Base-by-base conservation (phyloP, 1,140 invertebrate species). In the Ostrea edulis region DNA sequence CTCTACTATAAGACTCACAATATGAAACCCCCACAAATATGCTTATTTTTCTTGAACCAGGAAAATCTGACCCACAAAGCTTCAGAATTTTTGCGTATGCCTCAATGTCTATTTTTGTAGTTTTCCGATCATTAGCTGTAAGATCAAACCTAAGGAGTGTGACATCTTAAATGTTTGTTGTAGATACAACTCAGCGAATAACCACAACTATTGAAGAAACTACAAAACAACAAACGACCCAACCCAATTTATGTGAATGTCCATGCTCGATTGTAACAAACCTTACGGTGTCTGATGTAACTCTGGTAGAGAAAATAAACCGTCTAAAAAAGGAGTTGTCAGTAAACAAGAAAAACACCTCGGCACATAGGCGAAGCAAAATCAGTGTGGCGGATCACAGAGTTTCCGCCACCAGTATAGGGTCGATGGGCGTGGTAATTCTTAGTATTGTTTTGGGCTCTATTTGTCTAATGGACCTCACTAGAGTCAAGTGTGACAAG, bases 271-370 rank as follows among this genome's bases (percentile, higher is more conserved):
- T 20, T 20, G 65, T 9, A 11, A 35, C 22, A 2, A 62, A 77
- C 7, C 55, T 65, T 0, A 62, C 68, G 5, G 22, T 22, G 8
- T 51, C 82, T 2, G 44, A 25, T 20, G n/a, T 89, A 3, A 89
- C 85, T 0, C 8, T 89, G 62, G 85, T 71, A 52, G 82, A 89
- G 29, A 65, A 83, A 53, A 53, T 89, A 0, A 85, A 89, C 55
- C 44, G 71, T 25, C 8, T 86, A 7, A 89, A 89, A 29, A 86
- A 65, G 51, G 88, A 89, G 14, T 52, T 89, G 35, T 85, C 82
- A 2, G 82, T 89, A 0, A 68, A 89, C 54, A 89, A 89, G 65
- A 84, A 55, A 51, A 83, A 86, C 17, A 89, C 88, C 8, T 89
- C 88, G 8, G 58, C 54, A 11, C 85, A 82, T n/a, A 87, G 84